phyloP scores from a whole-genome alignment of 2,797 vertebrate genomes.

The Rhinogobio ventralis region DNA sequence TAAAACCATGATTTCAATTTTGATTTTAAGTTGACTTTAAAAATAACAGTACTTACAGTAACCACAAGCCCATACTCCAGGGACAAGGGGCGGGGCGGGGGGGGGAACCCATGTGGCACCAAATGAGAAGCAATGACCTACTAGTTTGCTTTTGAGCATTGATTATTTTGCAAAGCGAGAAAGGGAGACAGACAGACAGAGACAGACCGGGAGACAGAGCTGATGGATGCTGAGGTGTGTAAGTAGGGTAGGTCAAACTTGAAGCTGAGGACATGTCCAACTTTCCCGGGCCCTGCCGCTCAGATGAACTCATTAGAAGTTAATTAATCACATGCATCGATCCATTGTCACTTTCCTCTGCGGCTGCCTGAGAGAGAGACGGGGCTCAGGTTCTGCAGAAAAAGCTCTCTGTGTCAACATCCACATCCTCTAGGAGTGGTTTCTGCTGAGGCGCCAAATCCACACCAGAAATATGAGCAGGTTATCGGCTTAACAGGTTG shows the following conservation, averaged over 20 bases:
- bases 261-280: conserved; percentile 67
- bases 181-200: conserved; percentile 26
- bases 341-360: conserved; percentile 76
- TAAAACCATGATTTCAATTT: neutral
- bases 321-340: conserved; percentile 85
- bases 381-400: conserved; percentile 65
- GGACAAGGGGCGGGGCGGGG: neutral
- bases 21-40: neutral
- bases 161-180: conserved; percentile 29
- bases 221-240: conserved; percentile 37
- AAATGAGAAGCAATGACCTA: conserved; percentile 33
- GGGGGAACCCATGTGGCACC: neutral
- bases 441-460: conserved; percentile 68
- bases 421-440: conserved; percentile 62
- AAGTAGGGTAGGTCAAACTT: conserved; percentile 55
- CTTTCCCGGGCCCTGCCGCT: conserved; percentile 73
- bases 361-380: conserved; percentile 44
- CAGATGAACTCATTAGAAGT: conserved; percentile 84
- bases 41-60: neutral
- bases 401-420: conserved; percentile 66
- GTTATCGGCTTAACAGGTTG: conserved; percentile 34
- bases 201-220: conserved; percentile 61
- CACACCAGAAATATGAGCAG: conserved; percentile 54
- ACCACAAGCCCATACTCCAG: neutral
- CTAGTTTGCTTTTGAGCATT: conserved; percentile 33